Base-by-base conservation (phyloP, 1,140 invertebrate species). In the Andrena cerasifolii region DNA sequence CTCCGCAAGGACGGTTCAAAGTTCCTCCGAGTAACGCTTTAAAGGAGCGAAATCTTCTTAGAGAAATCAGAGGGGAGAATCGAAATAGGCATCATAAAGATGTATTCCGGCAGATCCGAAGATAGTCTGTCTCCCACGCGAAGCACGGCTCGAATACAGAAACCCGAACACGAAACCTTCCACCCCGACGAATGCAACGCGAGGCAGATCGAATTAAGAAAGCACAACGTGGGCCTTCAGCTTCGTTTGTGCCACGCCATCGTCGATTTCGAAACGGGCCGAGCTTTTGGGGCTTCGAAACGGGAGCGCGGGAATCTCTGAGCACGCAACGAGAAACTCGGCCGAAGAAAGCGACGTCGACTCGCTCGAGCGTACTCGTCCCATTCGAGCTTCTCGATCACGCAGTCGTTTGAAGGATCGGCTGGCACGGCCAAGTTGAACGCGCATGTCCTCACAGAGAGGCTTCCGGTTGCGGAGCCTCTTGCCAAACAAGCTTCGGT, bases 391-490 rank as follows among this genome's bases (percentile, higher is more conserved):
- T 75, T 74, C 21, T 2, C 51, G 53, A 47, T 8, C 72, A 75
- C 73, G 73, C 73, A 28, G 12, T 12, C 45, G 14, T 28, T 63
- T 28, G 28, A 54, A 12, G 1, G 33, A 58, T 40, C 8, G 56
- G 70, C 49, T 84, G 75, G 75, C 67, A 84, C 82, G 84, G 58
- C 56, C 73, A 91, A 92, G 88, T 85, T 92, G 91, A 90, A 92
- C 90, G 92, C 89, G 87, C 90, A 85, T 87, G 89, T 93, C 92
- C 91, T 93, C 92, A 93, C 92, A 93, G 92, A 93, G 91, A 93
- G 92, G 91, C 91, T 93, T 91, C 92, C 43, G n/a, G 26, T 66
- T 78, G 70, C 45, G 75, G 79, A 91, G 91, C 90, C 90, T 92
- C 89, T 93, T 92, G 91, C 91, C 91, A 89, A 86, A 91, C 79